phyloP scores from a whole-genome alignment of 2,113 vertebrate genomes.

The Cephalopholis sonnerati region DNA sequence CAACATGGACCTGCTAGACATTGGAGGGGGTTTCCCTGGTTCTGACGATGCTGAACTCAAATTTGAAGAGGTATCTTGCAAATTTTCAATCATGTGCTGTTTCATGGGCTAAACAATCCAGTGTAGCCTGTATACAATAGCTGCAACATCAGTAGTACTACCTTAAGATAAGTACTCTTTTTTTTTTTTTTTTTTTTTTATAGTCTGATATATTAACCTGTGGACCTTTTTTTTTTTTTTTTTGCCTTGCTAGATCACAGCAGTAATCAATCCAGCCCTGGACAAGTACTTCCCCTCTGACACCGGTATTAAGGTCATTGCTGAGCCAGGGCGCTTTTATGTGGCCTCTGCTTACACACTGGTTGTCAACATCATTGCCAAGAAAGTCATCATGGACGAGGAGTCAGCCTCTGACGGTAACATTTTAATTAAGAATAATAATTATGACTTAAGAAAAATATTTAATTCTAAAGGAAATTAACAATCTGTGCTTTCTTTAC shows the following conservation, averaged over 20 bases:
- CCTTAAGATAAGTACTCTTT: background rate
- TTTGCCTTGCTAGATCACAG: slow-evolving; percentile 85
- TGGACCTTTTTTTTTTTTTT: background rate
- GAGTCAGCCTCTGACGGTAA: slow-evolving; percentile 89
- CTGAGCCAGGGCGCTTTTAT: slow-evolving; percentile 96
- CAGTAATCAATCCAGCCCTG: slow-evolving; percentile 92
- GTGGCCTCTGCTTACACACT: slow-evolving; percentile 96
- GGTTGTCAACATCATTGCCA: slow-evolving; percentile 97
- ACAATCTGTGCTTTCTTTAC: slow-evolving; percentile 69
- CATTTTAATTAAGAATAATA: background rate
- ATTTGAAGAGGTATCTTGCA: slow-evolving; percentile 93
- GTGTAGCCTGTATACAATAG: background rate
- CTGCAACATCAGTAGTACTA: background rate
- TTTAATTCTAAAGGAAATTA: no score
- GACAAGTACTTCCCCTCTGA: slow-evolving; percentile 96
- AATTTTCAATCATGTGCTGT: background rate
- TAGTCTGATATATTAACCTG: background rate
- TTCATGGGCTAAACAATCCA: background rate
- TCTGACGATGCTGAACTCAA: slow-evolving; percentile 95
- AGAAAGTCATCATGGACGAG: slow-evolving; percentile 93
- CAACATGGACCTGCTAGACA: slow-evolving; percentile 94
- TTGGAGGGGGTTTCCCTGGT: slow-evolving; percentile 98
- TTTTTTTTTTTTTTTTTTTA: background rate
- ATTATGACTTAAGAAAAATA: background rate
- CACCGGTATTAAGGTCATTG: slow-evolving; percentile 90